These are phyloP conservation scores for Penaeus monodon DNA, from an alignment of 2,888 invertebrate genomes.

Conservation along the genomic window DNA sequence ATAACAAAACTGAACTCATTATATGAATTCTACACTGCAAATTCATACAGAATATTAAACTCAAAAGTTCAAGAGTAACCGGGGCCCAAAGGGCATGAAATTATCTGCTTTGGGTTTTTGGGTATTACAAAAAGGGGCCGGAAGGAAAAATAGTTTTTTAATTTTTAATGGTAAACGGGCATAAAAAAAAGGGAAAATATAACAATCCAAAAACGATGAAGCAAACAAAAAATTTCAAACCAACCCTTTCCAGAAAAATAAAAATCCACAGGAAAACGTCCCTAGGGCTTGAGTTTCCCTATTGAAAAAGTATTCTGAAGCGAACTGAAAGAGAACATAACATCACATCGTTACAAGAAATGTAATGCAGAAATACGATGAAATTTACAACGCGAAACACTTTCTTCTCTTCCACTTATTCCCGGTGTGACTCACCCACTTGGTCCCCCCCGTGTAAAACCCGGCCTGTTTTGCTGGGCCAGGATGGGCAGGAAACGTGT, in stretches of 20 bases:
- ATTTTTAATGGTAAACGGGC: not conserved
- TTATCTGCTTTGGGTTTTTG: no score
- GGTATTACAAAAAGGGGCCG: no score
- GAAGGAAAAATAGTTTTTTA: no score
- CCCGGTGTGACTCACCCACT: slow-evolving; percentile 34
- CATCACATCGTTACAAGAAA: not conserved
- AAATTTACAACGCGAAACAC: not conserved
- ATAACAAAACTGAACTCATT: no score
- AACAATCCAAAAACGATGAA: not conserved
- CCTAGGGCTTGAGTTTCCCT: slow-evolving; percentile 70
- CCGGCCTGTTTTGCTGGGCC: slow-evolving; percentile 71
- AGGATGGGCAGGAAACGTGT: slow-evolving; percentile 71
- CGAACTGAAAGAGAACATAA: slow-evolving; percentile 67
- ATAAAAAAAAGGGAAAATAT: not conserved
- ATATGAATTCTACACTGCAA: no score
- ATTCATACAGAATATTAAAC: no score
- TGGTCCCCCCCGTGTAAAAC: slow-evolving; percentile 69
- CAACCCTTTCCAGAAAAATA: slow-evolving; percentile 70
- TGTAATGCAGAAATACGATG: not conserved
- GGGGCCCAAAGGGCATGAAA: no score
- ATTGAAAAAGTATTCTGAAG: slow-evolving; percentile 69
- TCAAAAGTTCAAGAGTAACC: no score
- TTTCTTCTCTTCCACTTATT: no score
- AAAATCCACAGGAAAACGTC: slow-evolving; percentile 70
- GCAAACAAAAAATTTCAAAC: not conserved